phyloP scores from a whole-genome alignment of 2,113 vertebrate species.

The Vidua macroura region DNA sequence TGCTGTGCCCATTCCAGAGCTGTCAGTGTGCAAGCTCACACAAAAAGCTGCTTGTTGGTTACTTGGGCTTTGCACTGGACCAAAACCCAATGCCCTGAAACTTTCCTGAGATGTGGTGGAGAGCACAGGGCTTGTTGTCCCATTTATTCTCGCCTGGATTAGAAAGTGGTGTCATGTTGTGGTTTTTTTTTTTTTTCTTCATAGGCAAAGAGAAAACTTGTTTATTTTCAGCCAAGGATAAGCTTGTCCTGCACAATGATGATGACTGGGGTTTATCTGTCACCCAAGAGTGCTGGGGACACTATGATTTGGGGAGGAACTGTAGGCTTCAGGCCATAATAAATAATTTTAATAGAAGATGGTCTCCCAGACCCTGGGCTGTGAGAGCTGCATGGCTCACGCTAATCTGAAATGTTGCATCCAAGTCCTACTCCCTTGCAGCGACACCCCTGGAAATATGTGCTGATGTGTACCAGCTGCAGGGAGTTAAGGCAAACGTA shows the following conservation, averaged over 20 bases:
- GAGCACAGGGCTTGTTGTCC: not conserved
- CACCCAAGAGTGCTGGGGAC: rapidly evolving
- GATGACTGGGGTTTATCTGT: not conserved
- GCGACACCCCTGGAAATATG: not conserved
- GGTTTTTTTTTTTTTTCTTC: not conserved
- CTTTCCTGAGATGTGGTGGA: not conserved
- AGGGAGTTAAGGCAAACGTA: not conserved
- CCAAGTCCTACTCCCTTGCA: not conserved
- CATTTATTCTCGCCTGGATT: not conserved
- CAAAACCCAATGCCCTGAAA: not conserved
- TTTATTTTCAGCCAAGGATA: not conserved
- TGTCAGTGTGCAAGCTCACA: not conserved
- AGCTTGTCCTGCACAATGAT: not conserved
- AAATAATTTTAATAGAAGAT: not conserved
- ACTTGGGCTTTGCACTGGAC: not conserved
- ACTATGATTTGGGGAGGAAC: not conserved
- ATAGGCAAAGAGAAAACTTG: not conserved
- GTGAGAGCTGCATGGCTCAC: not conserved
- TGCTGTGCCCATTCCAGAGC: not conserved
- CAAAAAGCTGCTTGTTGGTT: not conserved
- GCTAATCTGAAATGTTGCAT: not conserved
- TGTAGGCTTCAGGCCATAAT: not conserved
- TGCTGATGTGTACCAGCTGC: not conserved
- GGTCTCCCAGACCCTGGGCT: not conserved
- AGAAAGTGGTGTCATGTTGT: not conserved